A percentile compares a stretch with the other conserved stretches of the same genome.
Conservation (phyloP, 2,888 invertebrate genomes). For the Leptopilina drosophilae region DNA sequence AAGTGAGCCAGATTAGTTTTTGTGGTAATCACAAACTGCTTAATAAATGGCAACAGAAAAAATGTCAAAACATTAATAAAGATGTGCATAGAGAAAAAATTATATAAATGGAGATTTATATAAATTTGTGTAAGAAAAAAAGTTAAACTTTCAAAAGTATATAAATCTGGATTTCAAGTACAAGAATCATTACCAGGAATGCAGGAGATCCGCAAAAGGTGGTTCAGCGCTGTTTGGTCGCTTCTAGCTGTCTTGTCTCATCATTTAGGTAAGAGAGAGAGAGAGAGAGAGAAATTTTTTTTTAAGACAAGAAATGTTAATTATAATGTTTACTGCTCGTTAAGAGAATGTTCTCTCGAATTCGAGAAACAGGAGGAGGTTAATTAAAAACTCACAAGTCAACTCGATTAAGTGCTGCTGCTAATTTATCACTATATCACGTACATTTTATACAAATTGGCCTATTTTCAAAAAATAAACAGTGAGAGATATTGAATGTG, state of each 20-base stretch:
- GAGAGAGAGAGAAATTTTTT: no score
- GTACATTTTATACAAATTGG: slow-evolving; percentile 38
- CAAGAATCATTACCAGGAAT: slow-evolving; percentile 56
- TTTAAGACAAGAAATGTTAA: slow-evolving; percentile 44
- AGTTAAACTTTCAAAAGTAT: neutral
- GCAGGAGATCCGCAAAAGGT: slow-evolving; percentile 69
- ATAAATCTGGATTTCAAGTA: slow-evolving; percentile 40
- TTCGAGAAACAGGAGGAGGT: neutral
- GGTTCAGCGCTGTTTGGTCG: slow-evolving; percentile 68
- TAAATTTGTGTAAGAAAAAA: neutral
- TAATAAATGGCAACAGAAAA: neutral
- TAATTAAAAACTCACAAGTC: slow-evolving; percentile 43
- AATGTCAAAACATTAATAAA: neutral
- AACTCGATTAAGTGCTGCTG: slow-evolving; percentile 63
- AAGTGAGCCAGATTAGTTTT: neutral
- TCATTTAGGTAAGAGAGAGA: slow-evolving; percentile 67
- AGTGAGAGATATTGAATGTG: neutral
- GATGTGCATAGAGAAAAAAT: neutral
- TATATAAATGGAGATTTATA: neutral
- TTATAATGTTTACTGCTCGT: slow-evolving; percentile 37
- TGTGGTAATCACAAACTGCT: no score
- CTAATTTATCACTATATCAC: slow-evolving; percentile 65
- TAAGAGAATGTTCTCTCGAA: neutral
- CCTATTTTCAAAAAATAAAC: slow-evolving; percentile 14
- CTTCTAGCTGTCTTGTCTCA: slow-evolving; percentile 69